These are phyloP conservation scores for Semicossyphus pulcher DNA, from an alignment of 2,113 vertebrate species.

Conservation along the genomic window DNA sequence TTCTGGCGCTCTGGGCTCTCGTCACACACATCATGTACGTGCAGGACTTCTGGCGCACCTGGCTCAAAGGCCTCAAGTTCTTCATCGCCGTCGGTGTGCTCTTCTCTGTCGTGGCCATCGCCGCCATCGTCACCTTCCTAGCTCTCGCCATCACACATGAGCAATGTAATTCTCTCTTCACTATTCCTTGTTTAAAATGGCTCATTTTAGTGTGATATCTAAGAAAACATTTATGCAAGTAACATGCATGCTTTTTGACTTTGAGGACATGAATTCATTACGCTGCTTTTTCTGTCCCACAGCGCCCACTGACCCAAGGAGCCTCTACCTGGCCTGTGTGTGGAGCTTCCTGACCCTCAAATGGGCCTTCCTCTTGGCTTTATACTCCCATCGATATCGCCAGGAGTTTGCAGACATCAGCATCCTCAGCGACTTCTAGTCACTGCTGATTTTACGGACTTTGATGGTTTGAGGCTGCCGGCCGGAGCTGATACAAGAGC, in stretches of 20 bases:
- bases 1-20: constrained; percentile 93
- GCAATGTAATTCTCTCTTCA: constrained; percentile 85
- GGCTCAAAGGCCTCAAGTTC: constrained; percentile 94
- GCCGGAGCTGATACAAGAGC: constrained; percentile 48
- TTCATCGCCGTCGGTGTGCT: constrained; percentile 89
- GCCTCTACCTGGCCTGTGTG: constrained; percentile 90
- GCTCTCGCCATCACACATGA: constrained; percentile 88
- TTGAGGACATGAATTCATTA: not conserved
- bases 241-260: not conserved
- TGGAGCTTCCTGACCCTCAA: constrained; percentile 95
- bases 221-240: not conserved
- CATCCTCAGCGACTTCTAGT: constrained; percentile 96
- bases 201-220: not conserved
- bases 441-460: constrained; percentile 49
- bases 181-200: not conserved
- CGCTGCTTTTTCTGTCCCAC: constrained; percentile 28
- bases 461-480: constrained; percentile 24
- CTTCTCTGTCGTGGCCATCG: constrained; percentile 86
- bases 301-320: constrained; percentile 88
- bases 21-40: constrained; percentile 97
- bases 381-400: constrained; percentile 90
- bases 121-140: constrained; percentile 89
- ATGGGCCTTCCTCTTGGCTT: constrained; percentile 90
- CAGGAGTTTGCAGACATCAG: constrained; percentile 96
- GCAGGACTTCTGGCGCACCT: constrained; percentile 98